phyloP scores from a whole-genome alignment of 1,140 invertebrate species.

The Tetramorium alpestre region DNA sequence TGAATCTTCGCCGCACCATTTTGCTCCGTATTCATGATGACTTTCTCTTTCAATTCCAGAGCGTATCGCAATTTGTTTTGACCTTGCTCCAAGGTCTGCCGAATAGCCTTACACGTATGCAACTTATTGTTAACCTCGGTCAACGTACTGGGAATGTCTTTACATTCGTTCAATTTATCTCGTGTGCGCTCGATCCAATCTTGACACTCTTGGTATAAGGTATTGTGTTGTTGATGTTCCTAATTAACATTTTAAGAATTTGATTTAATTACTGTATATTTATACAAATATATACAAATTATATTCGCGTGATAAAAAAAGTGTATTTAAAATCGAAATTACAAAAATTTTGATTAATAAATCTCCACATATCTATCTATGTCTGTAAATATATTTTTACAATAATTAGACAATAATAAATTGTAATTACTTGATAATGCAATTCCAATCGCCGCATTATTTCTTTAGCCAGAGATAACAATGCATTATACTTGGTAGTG shows the following conservation, averaged over 20 bases:
- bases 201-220: slow-evolving; percentile 95
- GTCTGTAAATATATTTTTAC: too few species aligned
- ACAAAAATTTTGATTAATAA: slow-evolving; percentile 17
- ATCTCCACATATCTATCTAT: background rate
- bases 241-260: slow-evolving; percentile 73
- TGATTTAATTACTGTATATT: background rate
- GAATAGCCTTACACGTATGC: slow-evolving; percentile 93
- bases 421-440: slow-evolving; percentile 91
- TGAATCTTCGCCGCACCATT: slow-evolving; percentile 94
- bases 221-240: slow-evolving; percentile 96
- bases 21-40: slow-evolving; percentile 96
- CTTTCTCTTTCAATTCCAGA: slow-evolving; percentile 96
- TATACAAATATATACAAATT: background rate
- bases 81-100: slow-evolving; percentile 95
- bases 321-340: background rate
- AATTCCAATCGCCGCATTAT: slow-evolving; percentile 95
- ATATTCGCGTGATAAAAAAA: background rate
- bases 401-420: slow-evolving; percentile 12
- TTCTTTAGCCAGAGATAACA: slow-evolving; percentile 96
- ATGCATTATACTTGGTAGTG: slow-evolving; percentile 96
- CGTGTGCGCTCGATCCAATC: slow-evolving; percentile 95
- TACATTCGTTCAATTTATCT: slow-evolving; percentile 92
- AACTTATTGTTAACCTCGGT: slow-evolving; percentile 94
- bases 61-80: slow-evolving; percentile 96
- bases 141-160: slow-evolving; percentile 91